Percentiles rank a stretch among this genome's conserved stretches.
phyloP scores from a whole-genome alignment of 2,113 vertebrate genomes.

The Ifrita kowaldi region DNA sequence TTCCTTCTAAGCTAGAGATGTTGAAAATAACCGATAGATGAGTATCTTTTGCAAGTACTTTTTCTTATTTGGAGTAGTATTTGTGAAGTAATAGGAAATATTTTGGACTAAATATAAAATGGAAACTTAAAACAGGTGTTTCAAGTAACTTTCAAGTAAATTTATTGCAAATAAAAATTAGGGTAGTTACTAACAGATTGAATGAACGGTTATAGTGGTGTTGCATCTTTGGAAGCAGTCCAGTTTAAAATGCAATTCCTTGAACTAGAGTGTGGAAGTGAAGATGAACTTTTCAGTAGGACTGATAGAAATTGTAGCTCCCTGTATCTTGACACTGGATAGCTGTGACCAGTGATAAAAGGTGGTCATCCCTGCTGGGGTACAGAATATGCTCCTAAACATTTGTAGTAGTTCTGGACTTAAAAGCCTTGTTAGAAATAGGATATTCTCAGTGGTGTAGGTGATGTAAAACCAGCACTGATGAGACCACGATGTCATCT shows the following conservation, averaged over 20 bases:
- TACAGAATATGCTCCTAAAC: background rate
- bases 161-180: background rate
- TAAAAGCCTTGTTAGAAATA: background rate
- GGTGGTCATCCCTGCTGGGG: background rate
- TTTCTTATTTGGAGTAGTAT: constrained; percentile 29
- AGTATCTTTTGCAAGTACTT: constrained; percentile 5
- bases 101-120: constrained; percentile 5
- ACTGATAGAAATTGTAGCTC: background rate
- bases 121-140: background rate
- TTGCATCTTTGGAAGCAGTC: background rate
- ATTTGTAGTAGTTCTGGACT: background rate
- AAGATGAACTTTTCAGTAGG: constrained; percentile 13
- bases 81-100: constrained; percentile 26
- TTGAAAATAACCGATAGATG: background rate
- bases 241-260: background rate
- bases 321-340: background rate
- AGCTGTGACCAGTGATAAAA: background rate
- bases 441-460: background rate
- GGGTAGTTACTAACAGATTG: constrained; percentile 20
- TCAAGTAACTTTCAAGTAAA: background rate
- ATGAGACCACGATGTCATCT: background rate
- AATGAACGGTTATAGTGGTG: background rate
- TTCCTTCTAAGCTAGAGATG: constrained; percentile 3
- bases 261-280: background rate
- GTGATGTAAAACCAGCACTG: background rate